Base-by-base conservation (phyloP, 2,888 invertebrate species). In the Pyrocoelia pectoralis region DNA sequence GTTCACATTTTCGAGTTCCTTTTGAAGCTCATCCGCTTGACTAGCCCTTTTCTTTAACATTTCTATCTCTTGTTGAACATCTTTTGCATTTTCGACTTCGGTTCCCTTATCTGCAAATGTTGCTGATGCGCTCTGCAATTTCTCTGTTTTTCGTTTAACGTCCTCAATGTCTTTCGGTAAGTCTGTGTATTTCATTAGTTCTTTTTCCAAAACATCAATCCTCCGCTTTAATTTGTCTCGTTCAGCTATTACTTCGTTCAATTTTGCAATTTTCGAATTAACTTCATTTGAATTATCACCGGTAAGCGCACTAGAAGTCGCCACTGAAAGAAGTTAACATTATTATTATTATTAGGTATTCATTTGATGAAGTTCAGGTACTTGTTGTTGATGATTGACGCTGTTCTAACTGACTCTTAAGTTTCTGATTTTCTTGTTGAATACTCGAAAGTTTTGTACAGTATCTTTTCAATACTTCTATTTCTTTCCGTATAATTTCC, bases 381-480 rank as follows among this genome's bases (percentile, higher is more conserved):
- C 24, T 6, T 24, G 24, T 24, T 24, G 24, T 3, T 24, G 24
- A 24, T 5, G 24, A 24, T 5, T 24, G 4, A 6, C 24, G 24
- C 3, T 6, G 4, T 24, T 24, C 24, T 12, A 65, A 13, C 18
- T 65, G 56, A 10, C n/a, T 53, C 68, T 74, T 78, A 8, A 80
- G 67, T 28, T 69, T 61, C 12, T 71, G 54, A 60, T 80, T 80
- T 62, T 80, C 79, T 43, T 75, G 71, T 68, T 79, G 76, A 43
- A 79, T 77, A 13, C 68, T 67, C 0, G 74, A 71, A 19, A 81
- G 63, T 65, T 79, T 76, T 2, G 74, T 68, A 60, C 80, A 80
- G 63, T 79, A 79, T 59, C 72, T 74, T 64, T 79, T 80, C 18
- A 79, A 60, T 2, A 76, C 72, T 49, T 75, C 71, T 2, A 80